Base-by-base conservation (phyloP, 2,797 vertebrate genomes). In the Danio albolineatus region DNA sequence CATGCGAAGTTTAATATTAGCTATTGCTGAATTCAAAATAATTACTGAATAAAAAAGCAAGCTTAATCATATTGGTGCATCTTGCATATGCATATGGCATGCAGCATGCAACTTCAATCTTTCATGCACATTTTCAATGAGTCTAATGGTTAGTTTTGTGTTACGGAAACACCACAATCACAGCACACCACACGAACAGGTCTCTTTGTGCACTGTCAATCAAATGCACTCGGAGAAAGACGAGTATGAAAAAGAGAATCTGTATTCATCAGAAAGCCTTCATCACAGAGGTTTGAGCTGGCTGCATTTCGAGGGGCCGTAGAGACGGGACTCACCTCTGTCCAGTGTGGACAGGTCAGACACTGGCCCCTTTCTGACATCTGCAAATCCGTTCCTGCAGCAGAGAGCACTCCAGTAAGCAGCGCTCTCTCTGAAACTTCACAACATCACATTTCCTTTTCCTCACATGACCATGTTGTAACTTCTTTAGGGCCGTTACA, bases 311-410 rank as follows among this genome's bases (percentile, higher is more conserved):
- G 67, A 60, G 75, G 79, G 43, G 59, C 64, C 62, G 81, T 87
- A 83, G 87, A 91, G 89, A 82, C 82, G 83, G 76, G 86, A 94
- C 94, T 93, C 91, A 95, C 94, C 94, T 46, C 59, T 75, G 76
- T 71, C 60, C 76, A 62, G 56, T 43, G 17, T 64, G 90, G 39
- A 90, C 81, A 82, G 87, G 79, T 80, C 87, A 88, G 79, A 90
- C 56, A 86, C 19, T 87, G 86, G 85, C 88, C 83, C 88, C 81
- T 90, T 88, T 79, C 56, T 71, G 85, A 87, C 85, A 78, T 89
- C 89, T 86, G 85, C 78, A 83, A 73, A 75, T 88, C 90, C 80
- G 64, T 92, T 92, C 93, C 94, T 95, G 92, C 89, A 86, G 76
- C 14, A 94, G 85, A 94, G 86, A 91, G 74, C 60, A 83, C 71